Percentiles rank a stretch among this genome's conserved stretches.
These are phyloP conservation scores for Cirrhinus mrigala DNA, from an alignment of 2,797 vertebrate genomes.

Conservation along the genomic window DNA sequence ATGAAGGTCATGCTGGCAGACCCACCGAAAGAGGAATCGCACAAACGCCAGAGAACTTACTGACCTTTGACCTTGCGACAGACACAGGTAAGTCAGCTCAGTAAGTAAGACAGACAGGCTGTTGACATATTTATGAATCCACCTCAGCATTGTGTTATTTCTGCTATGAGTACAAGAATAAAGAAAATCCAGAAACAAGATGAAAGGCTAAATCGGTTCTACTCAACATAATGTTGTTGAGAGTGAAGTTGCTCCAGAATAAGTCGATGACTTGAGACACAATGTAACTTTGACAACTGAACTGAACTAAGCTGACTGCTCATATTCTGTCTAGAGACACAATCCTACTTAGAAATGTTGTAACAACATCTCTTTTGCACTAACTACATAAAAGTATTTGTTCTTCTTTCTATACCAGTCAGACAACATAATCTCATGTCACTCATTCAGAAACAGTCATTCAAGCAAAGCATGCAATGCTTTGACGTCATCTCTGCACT, in stretches of 20 bases:
- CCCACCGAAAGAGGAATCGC: constrained; percentile 91
- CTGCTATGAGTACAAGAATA: neutral
- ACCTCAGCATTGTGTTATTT: neutral
- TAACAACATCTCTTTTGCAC: neutral
- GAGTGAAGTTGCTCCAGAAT: neutral
- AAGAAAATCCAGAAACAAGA: neutral
- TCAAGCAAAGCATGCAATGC: neutral
- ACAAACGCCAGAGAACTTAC: constrained; percentile 93
- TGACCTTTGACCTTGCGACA: constrained; percentile 63
- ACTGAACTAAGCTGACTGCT: neutral
- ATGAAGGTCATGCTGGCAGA: constrained; percentile 96
- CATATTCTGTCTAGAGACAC: neutral
- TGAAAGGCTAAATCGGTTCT: neutral
- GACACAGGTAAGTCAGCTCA: constrained; percentile 51
- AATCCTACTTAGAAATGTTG: neutral
- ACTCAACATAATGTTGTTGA: neutral
- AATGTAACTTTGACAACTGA: neutral
- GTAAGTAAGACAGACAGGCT: constrained; percentile 49
- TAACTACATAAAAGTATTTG: neutral
- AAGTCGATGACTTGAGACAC: neutral
- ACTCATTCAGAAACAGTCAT: neutral
- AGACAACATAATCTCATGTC: neutral
- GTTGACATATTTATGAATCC: neutral
- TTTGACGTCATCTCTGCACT: neutral
- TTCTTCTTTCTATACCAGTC: neutral